Base-by-base conservation (phyloP, 1,140 invertebrate species). In the Drosophila aff. region DNA sequence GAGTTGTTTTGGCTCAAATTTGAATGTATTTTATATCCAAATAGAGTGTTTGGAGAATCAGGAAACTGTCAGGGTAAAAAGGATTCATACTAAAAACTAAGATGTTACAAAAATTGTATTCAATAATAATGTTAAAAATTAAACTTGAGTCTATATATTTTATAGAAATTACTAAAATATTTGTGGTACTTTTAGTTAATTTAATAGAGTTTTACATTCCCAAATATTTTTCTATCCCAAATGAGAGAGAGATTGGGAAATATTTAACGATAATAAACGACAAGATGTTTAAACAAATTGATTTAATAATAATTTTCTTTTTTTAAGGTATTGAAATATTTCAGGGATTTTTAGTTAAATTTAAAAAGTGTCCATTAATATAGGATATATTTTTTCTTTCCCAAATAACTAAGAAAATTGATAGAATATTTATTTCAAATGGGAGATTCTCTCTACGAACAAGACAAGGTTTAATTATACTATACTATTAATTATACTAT, bases 1-100 rank as follows among this genome's bases (percentile, higher is more conserved):
- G 28, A 76, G 50, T 52, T 68, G 64, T 77, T 77, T 73, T 40
- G n/a, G 63, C 57, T 61, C 43, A 66, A 81, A 85, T 77, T 85
- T 78, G 43, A 50, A 69, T 66, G 47, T 76, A 49, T 76, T 82
- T 31, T 21, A 13, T 33, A 15, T 36, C 10, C 40, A 38, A 9
- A 36, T 18, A 36, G 13, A 13, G 31, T 44, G 15, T n/a, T 13
- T 15, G 13, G 7, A 13, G 10, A 26, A 15, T 7, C 1, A 10
- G 3, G 28, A 33, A 13, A 43, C 49, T 46, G 33, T 26, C 6
- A 21, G 16, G 23, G 2, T 9, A 16, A n/a, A 28, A 28, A 0
- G 3, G 18, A 18, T n/a, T 6, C 0, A 0, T 31, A 50, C 16
- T 31, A n/a, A 31, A 11, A n/a, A 9, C 2, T n/a, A 2, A 15